These are phyloP conservation scores for Momotus momota DNA, from an alignment of 2,797 vertebrate species.

Conservation along the genomic window DNA sequence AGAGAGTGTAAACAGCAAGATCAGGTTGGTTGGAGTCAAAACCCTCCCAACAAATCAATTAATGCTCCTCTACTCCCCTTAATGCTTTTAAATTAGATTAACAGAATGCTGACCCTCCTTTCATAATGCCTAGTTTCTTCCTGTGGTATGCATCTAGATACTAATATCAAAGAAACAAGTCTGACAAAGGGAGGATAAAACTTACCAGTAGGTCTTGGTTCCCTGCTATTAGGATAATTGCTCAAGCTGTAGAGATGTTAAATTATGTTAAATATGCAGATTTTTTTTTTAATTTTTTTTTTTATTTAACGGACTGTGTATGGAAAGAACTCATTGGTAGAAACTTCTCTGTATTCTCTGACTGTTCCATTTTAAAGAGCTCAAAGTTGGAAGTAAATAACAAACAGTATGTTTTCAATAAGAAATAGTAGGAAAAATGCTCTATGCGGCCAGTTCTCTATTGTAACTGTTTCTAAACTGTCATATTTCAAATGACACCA, in stretches of 20 bases:
- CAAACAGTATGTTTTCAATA: neutral
- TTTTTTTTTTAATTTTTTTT: neutral
- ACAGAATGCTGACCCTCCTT: slow-evolving; percentile 58
- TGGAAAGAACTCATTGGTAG: neutral
- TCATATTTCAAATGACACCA: neutral
- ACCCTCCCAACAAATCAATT: slow-evolving; percentile 63
- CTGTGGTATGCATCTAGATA: slow-evolving; percentile 66
- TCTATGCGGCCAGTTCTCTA: neutral
- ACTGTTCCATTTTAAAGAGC: slow-evolving; percentile 2
- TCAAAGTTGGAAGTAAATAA: neutral
- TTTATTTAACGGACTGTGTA: neutral
- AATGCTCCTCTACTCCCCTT: slow-evolving; percentile 55
- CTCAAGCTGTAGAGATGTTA: slow-evolving; percentile 43
- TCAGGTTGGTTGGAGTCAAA: slow-evolving; percentile 19
- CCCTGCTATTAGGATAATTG: slow-evolving; percentile 71
- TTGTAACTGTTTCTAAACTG: neutral
- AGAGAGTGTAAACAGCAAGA: slow-evolving; percentile 15
- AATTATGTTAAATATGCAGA: slow-evolving; percentile 54
- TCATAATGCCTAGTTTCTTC: slow-evolving; percentile 27
- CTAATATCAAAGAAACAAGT: slow-evolving; percentile 68
- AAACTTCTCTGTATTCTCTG: neutral
- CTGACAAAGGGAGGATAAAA: slow-evolving; percentile 62
- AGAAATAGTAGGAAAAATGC: neutral
- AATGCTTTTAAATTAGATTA: slow-evolving; percentile 70
- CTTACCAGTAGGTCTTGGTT: slow-evolving; percentile 53